phyloP scores from a whole-genome alignment of 1,140 invertebrate genomes.

The Drosophila melanica region DNA sequence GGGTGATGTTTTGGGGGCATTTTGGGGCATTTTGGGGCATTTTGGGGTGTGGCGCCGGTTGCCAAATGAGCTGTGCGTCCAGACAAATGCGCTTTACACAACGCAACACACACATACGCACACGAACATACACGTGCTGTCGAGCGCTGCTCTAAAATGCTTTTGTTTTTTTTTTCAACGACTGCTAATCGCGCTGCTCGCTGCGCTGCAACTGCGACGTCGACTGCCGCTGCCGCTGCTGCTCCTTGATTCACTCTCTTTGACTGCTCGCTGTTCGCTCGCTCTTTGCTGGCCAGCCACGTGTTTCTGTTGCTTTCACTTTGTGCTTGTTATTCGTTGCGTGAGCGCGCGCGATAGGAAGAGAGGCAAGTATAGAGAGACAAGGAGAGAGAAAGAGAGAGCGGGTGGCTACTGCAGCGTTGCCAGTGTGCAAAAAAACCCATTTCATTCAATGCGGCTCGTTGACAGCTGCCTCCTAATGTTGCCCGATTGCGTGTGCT shows the following conservation, averaged over 20 bases:
- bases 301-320: constrained; percentile 61
- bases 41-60: constrained; percentile 34
- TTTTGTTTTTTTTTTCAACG: constrained; percentile 10
- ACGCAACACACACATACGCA: constrained; percentile 18
- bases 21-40: constrained; percentile 9
- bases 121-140: constrained; percentile 5
- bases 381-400: not conserved
- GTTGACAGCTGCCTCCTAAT: constrained; percentile 8
- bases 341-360: constrained; percentile 13
- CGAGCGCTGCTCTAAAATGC: constrained; percentile 22
- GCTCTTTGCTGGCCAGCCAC: constrained; percentile 56
- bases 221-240: not conserved
- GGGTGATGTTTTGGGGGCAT: not conserved
- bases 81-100: constrained; percentile 26
- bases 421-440: constrained; percentile 26
- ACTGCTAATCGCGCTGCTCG: constrained; percentile 17
- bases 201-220: constrained; percentile 30
- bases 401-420: constrained; percentile 16
- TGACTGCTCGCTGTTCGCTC: not conserved
- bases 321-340: constrained; percentile 69
- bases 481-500: constrained; percentile 20
- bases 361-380: not conserved
- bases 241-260: not conserved
- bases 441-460: not conserved
- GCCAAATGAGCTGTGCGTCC: constrained; percentile 16